phyloP scores from a whole-genome alignment of 2,113 vertebrate genomes.

The Arothron firmamentum region DNA sequence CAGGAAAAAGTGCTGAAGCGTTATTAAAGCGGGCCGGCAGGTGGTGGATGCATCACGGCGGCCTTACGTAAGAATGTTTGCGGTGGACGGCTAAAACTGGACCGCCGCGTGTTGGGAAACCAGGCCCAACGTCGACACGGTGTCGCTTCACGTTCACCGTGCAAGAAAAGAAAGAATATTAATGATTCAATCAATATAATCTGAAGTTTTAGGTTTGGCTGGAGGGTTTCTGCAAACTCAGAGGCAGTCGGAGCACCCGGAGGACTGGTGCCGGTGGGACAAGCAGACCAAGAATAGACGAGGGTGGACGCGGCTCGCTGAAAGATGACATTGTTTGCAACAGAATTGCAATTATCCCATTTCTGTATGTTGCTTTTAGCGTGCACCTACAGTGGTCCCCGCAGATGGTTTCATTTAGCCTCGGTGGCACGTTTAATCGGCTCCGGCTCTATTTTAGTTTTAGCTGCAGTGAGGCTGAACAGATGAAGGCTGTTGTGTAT shows the following conservation, averaged over 20 bases:
- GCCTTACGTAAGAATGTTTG: slow-evolving; percentile 32
- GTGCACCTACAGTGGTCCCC: neutral
- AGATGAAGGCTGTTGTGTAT: neutral
- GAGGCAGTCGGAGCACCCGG: neutral
- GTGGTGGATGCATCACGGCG: slow-evolving; percentile 35
- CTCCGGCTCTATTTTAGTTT: neutral
- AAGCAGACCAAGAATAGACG: neutral
- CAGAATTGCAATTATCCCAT: neutral
- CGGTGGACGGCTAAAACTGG: neutral
- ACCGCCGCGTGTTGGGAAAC: neutral
- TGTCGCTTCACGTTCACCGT: too few species aligned
- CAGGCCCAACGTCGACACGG: neutral
- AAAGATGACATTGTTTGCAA: neutral
- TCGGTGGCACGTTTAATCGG: neutral
- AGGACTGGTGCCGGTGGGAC: too few species aligned
- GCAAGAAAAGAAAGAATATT: slow-evolving; percentile 1
- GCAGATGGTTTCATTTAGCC: neutral
- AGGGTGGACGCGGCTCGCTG: neutral
- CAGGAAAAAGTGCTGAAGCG: slow-evolving; percentile 8
- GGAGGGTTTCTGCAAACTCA: too few species aligned
- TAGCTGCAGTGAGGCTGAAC: neutral
- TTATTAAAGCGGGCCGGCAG: slow-evolving; percentile 28
- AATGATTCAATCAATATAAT: neutral
- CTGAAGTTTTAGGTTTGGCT: too few species aligned
- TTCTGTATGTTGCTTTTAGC: neutral